Base-by-base conservation (phyloP, 2,888 invertebrate genomes). In the Euplagia quadripunctaria region DNA sequence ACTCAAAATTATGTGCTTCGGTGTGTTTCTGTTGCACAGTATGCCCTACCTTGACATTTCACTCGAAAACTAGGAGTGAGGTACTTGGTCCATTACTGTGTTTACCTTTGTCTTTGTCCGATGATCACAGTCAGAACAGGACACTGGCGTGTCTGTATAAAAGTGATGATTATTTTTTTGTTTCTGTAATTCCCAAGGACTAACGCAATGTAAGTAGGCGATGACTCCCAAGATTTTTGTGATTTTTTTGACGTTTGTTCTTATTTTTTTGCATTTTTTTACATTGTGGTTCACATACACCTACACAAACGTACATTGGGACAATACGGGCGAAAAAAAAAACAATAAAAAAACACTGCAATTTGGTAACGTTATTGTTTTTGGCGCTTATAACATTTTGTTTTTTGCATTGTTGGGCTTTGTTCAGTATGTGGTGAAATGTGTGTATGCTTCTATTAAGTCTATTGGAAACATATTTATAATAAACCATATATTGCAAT, bases 381-480 rank as follows among this genome's bases (percentile, higher is more conserved):
- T 77, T 87, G 86, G 86, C 73, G 86, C 82, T 78, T 78, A 86
- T 66, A 65, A 74, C 64, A 64, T 64, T 68, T 63, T 70, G 41
- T 83, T 81, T 81, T 79, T 82, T 78, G 77, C 77, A 78, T 80
- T 79, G 79, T 79, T 77, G 82, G 84, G 81, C 83, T 77, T 80
- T 77, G 74, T 83, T 88, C 90, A 99, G 99, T 99, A 99, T 97
- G 99, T 99, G 94, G 99, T 99, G 88, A 99, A 99, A 97, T 99
- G 99, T 97, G 99, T 99, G 94, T 98, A 99, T 95, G 99, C 99
- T 96, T 99, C 99, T 89, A 98, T 99, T 91, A 99, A 98, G 97
- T 99, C 99, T 88, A 99, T 99, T 96, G 99, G 99, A 94, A 99
- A 99, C 97, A 99, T 99, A 95, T 99, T 99, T 97, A 97, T 99